Base-by-base conservation (phyloP, 2,797 vertebrate genomes). In the Odontamblyopus rebecca region DNA sequence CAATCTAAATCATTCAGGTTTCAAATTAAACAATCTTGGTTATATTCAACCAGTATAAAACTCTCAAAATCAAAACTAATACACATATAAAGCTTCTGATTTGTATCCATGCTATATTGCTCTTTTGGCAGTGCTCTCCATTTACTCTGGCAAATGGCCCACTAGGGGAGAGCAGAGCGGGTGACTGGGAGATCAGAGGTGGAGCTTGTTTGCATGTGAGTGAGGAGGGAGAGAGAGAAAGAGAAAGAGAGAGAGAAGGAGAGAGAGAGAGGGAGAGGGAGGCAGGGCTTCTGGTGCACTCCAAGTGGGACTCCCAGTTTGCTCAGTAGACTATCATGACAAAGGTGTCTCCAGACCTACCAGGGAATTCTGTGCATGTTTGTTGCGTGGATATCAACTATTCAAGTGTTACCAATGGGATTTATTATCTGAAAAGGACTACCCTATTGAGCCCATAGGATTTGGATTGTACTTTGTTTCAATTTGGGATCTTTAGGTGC, bases 81-180 rank as follows among this genome's bases (percentile, higher is more conserved):
- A 12, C 38, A 41, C 1, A 0, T 41, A 41, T 41, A 12, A 44
- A 27, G 26, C 13, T 15, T 30, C 57, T 59, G 57, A 56, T 23
- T 26, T 60, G 29, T 15, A 29, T 16, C 15, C 26, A 30, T 30
- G 26, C 27, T 60, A 2, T 60, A 60, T 30, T 60, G 1, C 26
- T 60, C 27, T 60, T 60, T 60, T 60, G 57, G 27, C 57, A 60
- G 18, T n/a, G 16, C 18, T 7, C 61, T 38, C 8, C 5, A n/a
- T 23, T 15, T 44, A 5, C n/a, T 50, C 16, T 95, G 96, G 94
- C 98, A 99, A 99, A 99, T 99, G 97, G 97, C 94, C 96, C 93
- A 93, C 93, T 11, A 38, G n/a, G 26, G 38, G 19, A 90, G 83
- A 93, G 93, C 93, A 93, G 94, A 94, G 95, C 94, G 53, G 54